Conservation (phyloP, 2,113 vertebrate genomes). For the Fregetta grallaria region DNA sequence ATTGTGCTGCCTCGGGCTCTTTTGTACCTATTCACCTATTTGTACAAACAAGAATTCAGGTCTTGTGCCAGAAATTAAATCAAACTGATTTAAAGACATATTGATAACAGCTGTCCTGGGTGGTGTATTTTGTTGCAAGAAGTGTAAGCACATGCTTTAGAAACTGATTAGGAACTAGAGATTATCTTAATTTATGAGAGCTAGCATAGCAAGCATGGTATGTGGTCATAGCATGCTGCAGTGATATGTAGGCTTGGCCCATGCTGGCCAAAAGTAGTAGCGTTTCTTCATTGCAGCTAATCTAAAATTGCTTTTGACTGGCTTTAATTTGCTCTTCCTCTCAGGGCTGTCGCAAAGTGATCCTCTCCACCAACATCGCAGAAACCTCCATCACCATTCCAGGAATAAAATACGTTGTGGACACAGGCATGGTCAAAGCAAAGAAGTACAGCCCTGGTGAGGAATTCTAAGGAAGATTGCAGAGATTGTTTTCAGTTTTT, state of each 20-base stretch:
- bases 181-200: not conserved
- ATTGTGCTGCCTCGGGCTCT: not conserved
- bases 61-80: not conserved
- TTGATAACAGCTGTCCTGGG: not conserved
- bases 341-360: constrained; percentile 92
- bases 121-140: not conserved
- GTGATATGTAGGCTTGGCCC: not conserved
- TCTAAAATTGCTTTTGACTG: not conserved
- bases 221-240: not conserved
- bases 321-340: not conserved
- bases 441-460: constrained; percentile 95
- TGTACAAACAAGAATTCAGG: not conserved
- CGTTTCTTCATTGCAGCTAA: not conserved
- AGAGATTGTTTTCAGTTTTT: not conserved
- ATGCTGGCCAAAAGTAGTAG: not conserved
- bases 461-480: not conserved
- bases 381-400: constrained; percentile 96
- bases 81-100: not conserved
- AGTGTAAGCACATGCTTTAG: not conserved
- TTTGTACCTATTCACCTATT: not conserved
- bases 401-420: constrained; percentile 93
- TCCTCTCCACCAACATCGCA: constrained; percentile 96
- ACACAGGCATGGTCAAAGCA: constrained; percentile 98
- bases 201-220: not conserved
- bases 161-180: not conserved